Evolutionary conservation across 1,140 invertebrate species (phyloP).

Genomic region (Periplaneta americana): DNA sequence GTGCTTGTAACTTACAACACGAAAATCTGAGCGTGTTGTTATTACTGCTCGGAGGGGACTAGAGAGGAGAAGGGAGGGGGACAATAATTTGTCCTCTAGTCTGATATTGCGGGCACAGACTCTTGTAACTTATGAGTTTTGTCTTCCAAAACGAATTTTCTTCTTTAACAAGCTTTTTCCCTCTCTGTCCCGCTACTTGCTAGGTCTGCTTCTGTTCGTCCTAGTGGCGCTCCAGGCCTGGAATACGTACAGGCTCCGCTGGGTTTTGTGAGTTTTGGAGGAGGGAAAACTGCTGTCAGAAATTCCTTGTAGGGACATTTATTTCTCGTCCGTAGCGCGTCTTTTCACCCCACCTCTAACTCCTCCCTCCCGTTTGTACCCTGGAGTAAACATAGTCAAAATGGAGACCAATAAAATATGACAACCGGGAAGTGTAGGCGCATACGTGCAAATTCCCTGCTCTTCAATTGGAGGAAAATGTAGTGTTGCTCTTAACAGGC

Average conservation of each 20-base stretch:
- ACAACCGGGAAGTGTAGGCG: background rate
- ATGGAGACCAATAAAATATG: background rate
- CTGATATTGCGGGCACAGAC: background rate
- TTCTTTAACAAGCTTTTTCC: background rate
- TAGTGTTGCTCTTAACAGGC: no score
- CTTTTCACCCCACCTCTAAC: no score
- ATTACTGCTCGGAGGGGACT: no score
- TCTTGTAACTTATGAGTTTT: background rate
- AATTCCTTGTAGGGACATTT: background rate
- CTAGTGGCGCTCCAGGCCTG: background rate
- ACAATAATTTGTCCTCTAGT: background rate
- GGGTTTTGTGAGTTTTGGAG: background rate
- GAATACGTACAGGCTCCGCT: background rate
- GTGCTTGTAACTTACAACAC: no score
- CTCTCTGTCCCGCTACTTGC: background rate
- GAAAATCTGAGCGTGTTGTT: no score
- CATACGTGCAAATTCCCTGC: background rate
- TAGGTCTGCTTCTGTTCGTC: background rate
- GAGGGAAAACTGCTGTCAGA: background rate
- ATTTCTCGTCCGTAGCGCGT: background rate
- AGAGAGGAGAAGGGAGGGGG: background rate
- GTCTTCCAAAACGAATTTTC: background rate
- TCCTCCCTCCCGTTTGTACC: background rate
- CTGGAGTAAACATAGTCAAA: background rate
- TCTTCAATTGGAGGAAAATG: background rate